These are phyloP conservation scores for Eulemur macaco DNA, from an alignment of 2,113 vertebrate genomes.

Conservation along the genomic window DNA sequence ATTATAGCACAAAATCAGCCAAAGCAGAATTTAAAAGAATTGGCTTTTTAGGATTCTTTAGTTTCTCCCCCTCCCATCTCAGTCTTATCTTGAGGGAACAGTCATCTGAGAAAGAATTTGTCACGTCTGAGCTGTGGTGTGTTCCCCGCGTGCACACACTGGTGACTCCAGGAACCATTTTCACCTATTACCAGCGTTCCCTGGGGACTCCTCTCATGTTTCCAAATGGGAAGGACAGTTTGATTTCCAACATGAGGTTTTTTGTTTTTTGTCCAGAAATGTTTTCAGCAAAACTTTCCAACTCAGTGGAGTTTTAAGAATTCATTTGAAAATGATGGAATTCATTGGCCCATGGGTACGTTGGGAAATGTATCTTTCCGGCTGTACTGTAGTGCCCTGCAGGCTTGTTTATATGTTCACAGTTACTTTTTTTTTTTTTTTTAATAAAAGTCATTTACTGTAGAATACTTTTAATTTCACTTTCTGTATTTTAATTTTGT, in stretches of 20 bases:
- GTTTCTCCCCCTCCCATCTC: conserved; percentile 60
- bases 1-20: conserved; percentile 89
- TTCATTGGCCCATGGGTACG: conserved; percentile 83
- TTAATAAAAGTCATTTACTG: conserved; percentile 91
- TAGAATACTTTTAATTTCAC: conserved; percentile 85
- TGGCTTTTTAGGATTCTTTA: conserved; percentile 74
- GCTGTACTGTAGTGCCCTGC: conserved; percentile 89
- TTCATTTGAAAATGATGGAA: conserved; percentile 85
- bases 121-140: conserved; percentile 82
- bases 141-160: conserved; percentile 75
- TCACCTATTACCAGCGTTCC: conserved; percentile 80
- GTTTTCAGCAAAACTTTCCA: conserved; percentile 87
- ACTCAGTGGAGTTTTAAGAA: conserved; percentile 85
- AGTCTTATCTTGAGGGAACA: conserved; percentile 79
- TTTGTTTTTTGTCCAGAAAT: conserved; percentile 84
- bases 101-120: conserved; percentile 74
- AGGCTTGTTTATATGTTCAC: conserved; percentile 91
- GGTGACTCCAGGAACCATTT: conserved; percentile 80
- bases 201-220: conserved; percentile 79
- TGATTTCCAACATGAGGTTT: conserved; percentile 81
- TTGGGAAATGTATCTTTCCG: conserved; percentile 85
- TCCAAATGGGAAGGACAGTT: conserved; percentile 81
- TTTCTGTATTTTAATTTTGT: conserved; percentile 85
- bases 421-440: conserved; percentile 85
- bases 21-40: conserved; percentile 85